Conservation (phyloP, 2,888 invertebrate species). For the Pomacea canaliculata region DNA sequence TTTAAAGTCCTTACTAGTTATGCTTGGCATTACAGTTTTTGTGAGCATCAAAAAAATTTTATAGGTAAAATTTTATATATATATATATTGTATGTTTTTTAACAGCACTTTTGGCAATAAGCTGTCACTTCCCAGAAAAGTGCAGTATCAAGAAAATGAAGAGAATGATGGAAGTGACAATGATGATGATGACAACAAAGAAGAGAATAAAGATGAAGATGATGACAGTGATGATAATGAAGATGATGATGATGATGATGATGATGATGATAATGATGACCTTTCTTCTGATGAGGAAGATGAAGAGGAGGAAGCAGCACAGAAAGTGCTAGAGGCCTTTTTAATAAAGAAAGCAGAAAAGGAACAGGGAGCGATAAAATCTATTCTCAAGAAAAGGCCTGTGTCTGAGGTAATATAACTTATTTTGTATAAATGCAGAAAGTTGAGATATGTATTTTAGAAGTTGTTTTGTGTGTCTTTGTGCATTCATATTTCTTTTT, state of each 20-base stretch:
- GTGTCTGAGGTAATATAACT: constrained; percentile 4
- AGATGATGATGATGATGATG: constrained; percentile 37
- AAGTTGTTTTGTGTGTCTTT: too few species aligned
- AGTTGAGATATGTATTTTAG: too few species aligned
- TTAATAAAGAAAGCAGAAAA: constrained; percentile 66
- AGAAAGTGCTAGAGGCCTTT: constrained; percentile 24
- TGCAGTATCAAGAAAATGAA: too few species aligned
- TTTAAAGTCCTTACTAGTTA: too few species aligned
- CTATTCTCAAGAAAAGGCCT: constrained; percentile 35
- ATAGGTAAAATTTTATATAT: too few species aligned
- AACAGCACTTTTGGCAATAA: too few species aligned
- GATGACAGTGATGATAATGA: constrained; percentile 42
- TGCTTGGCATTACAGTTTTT: too few species aligned
- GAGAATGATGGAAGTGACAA: too few species aligned
- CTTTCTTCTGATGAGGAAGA: constrained; percentile 34
- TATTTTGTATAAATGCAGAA: not conserved
- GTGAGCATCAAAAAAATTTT: too few species aligned
- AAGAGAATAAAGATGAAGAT: constrained; percentile 34
- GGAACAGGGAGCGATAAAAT: constrained; percentile 44
- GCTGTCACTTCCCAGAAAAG: too few species aligned
- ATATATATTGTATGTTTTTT: too few species aligned
- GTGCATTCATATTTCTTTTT: too few species aligned
- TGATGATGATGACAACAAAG: constrained; percentile 31
- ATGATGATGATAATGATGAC: constrained; percentile 36
- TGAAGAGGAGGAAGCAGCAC: constrained; percentile 24